phyloP scores from a whole-genome alignment of 2,113 vertebrate genomes.

The Chaetops frenatus region DNA sequence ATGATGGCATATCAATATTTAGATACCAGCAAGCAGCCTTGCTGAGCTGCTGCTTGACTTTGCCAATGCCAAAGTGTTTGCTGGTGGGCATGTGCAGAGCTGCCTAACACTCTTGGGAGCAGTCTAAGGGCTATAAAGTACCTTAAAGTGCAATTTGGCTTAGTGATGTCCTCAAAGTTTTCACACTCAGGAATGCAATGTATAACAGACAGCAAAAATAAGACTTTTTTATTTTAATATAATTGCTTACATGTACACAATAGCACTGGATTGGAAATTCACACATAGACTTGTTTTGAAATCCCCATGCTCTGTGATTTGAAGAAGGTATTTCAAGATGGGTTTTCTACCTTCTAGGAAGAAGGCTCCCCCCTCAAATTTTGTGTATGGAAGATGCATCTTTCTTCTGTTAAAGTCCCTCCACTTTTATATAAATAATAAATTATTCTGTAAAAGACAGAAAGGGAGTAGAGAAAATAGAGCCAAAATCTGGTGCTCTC shows the following conservation, averaged over 20 bases:
- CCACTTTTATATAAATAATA: background rate
- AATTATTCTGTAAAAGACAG: background rate
- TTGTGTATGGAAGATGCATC: background rate
- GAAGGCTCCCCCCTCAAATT: background rate
- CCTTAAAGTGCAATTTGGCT: background rate
- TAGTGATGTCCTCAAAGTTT: background rate
- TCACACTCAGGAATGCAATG: background rate
- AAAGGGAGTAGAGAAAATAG: background rate
- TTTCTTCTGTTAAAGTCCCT: background rate
- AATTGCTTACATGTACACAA: fast-evolving
- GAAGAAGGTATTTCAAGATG: background rate
- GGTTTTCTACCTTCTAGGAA: background rate
- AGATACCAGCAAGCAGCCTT: background rate
- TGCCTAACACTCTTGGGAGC: background rate
- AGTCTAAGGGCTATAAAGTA: background rate
- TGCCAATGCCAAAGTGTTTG: background rate
- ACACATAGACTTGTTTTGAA: background rate
- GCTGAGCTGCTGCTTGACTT: background rate
- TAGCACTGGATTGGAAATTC: background rate
- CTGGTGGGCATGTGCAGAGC: background rate
- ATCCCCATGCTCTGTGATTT: background rate
- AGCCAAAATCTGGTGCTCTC: background rate
- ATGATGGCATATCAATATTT: background rate
- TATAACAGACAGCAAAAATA: background rate
- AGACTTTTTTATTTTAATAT: background rate